Conservation (phyloP, 2,888 invertebrate genomes). For the Sesia bembeciformis region DNA sequence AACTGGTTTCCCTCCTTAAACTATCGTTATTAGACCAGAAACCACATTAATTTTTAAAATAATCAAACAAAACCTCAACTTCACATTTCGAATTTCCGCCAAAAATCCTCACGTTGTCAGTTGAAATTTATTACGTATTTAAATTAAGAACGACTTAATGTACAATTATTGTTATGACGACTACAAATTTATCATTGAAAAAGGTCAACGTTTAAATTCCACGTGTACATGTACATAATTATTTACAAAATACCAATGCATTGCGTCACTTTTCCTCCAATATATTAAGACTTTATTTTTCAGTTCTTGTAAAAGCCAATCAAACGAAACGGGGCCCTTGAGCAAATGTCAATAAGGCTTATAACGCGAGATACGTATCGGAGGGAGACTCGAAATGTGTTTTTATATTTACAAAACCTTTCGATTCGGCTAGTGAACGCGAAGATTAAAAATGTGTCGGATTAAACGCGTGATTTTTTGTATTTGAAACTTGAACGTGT, state of each 20-base stretch:
- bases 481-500: too few species aligned
- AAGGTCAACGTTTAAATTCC: neutral
- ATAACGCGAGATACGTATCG: conserved; percentile 35
- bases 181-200: neutral
- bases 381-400: conserved; percentile 31
- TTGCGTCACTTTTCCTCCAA: neutral
- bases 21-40: too few species aligned
- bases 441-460: neutral
- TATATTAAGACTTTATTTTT: conserved; percentile 29
- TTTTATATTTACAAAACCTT: conserved; percentile 27
- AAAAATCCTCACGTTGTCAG: too few species aligned
- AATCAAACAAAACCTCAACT: too few species aligned
- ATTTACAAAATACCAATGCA: neutral
- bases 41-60: too few species aligned
- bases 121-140: too few species aligned
- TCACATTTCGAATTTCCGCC: too few species aligned
- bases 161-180: too few species aligned
- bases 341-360: conserved; percentile 46
- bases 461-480: neutral
- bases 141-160: too few species aligned
- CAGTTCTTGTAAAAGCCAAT: conserved; percentile 58
- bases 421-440: conserved; percentile 3
- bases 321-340: conserved; percentile 34
- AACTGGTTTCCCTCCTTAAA: too few species aligned
- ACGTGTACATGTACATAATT: neutral